Conservation (phyloP, 2,888 invertebrate genomes). For the Chrysolina oricalcia region DNA sequence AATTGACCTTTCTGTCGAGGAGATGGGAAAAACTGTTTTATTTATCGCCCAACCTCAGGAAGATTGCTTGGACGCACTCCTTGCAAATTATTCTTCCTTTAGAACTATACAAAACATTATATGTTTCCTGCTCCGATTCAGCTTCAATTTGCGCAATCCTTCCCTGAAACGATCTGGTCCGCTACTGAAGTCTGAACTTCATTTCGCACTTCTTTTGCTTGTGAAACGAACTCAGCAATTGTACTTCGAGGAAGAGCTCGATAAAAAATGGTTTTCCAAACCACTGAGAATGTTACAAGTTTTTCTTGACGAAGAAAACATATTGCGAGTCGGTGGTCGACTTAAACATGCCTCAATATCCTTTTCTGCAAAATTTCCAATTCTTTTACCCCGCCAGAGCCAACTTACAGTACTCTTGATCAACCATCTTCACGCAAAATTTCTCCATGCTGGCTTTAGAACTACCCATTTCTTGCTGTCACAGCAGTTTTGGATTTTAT, state of each 20-base stretch:
- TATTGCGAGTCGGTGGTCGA: background rate
- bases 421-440: conserved; percentile 6
- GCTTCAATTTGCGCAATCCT: background rate
- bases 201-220: background rate
- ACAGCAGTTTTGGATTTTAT: conserved; percentile 22
- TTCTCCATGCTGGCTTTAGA: background rate
- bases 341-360: conserved; percentile 1
- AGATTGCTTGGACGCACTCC: background rate
- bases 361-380: background rate
- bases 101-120: background rate
- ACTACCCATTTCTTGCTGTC: conserved; percentile 16
- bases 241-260: background rate
- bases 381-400: conserved; percentile 3
- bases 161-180: background rate
- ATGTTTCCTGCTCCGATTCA: background rate
- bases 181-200: background rate
- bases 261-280: background rate
- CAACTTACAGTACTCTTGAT: conserved; percentile 8
- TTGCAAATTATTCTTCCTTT: background rate
- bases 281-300: background rate
- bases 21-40: background rate
- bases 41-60: too few species aligned
- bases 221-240: background rate
- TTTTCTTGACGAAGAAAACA: background rate
- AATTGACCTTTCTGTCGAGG: background rate